Evolutionary conservation across 2,113 vertebrate species (phyloP).

Genomic region (Rafetus swinhoei): DNA sequence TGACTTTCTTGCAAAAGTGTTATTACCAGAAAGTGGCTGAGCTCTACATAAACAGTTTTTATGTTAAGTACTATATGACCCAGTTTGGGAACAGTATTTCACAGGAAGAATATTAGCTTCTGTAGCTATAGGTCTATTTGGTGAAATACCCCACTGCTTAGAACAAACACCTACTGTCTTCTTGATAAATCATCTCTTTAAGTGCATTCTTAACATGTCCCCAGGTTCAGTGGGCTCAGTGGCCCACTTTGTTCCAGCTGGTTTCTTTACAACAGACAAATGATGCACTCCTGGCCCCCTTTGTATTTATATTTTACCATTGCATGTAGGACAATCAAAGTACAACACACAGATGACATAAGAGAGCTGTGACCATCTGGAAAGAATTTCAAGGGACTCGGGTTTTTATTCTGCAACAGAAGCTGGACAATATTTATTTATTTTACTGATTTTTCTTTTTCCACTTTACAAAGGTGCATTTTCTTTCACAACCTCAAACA

Average conservation of each 20-base stretch:
- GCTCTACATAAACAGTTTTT: neutral
- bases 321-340: neutral
- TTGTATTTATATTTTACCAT: neutral
- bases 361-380: neutral
- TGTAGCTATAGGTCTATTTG: neutral
- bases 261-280: neutral
- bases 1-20: neutral
- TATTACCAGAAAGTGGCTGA: neutral
- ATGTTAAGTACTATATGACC: neutral
- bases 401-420: neutral
- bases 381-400: neutral
- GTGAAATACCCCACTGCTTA: neutral
- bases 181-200: fast-evolving
- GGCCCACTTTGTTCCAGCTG: neutral
- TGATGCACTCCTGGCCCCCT: neutral
- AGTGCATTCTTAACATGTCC: neutral
- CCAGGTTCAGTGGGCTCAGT: neutral
- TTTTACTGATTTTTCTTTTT: neutral
- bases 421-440: neutral
- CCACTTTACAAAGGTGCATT: neutral
- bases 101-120: neutral
- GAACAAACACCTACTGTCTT: neutral
- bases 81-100: neutral
- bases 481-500: neutral
- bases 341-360: neutral